A percentile compares a stretch with the other conserved stretches of the same genome.
Conservation (phyloP, 2,113 vertebrate species). For the Pomatorhinus ruficollis region DNA sequence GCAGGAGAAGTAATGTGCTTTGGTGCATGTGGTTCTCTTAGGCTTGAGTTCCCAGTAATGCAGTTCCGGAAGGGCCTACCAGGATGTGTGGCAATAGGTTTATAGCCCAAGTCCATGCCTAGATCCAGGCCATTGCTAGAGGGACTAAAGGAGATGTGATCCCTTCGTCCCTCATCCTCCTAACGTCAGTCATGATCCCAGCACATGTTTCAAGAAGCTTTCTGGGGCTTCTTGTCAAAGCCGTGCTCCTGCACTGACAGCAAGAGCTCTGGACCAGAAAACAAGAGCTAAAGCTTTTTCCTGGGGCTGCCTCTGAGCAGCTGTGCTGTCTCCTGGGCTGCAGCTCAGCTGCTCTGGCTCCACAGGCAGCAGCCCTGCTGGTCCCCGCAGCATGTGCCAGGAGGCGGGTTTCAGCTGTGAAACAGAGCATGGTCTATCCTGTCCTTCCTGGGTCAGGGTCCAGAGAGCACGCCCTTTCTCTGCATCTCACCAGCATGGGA, state of each 20-base stretch:
- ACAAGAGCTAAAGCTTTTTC: not conserved
- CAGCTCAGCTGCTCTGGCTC: not conserved
- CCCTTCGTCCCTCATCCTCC: not conserved
- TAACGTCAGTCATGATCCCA: fast-evolving
- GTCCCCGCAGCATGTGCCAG: not conserved
- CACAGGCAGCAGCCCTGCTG: not conserved
- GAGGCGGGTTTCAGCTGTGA: not conserved
- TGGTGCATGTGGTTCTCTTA: not conserved
- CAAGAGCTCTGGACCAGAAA: not conserved
- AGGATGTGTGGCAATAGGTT: not conserved
- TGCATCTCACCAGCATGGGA: not conserved
- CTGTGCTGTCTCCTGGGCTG: not conserved
- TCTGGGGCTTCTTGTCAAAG: not conserved
- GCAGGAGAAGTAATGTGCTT: not conserved
- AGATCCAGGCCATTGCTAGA: not conserved
- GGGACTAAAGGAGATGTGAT: not conserved
- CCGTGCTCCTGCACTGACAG: not conserved
- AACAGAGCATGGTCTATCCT: not conserved
- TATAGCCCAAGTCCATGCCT: not conserved
- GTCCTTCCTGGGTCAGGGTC: not conserved
- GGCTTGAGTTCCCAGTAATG: not conserved
- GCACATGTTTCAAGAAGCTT: not conserved
- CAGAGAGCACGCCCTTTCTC: not conserved
- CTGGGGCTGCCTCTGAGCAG: not conserved
- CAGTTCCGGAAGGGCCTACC: not conserved